phyloP scores from a whole-genome alignment of 35 echinoderm and acorn worm species.

The Hemicentrotus pulcherrimus region DNA sequence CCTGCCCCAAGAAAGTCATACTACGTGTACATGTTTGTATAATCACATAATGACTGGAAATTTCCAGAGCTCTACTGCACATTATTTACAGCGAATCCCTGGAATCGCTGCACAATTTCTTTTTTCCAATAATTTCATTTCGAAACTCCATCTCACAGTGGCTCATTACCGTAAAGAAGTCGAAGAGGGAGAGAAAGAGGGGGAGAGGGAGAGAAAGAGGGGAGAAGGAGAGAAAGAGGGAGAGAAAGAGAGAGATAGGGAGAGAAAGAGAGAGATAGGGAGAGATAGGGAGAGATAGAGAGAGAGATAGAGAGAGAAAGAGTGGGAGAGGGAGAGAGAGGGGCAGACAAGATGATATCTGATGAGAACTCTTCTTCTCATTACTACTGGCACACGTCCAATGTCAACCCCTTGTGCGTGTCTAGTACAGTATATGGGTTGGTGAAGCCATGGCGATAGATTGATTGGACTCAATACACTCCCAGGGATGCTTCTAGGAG shows the following conservation, averaged over 20 bases:
- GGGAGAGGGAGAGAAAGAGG: background rate
- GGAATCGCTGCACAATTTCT: background rate
- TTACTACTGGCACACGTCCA: background rate
- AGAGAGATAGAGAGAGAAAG: background rate
- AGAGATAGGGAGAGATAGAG: background rate
- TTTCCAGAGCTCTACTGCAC: background rate
- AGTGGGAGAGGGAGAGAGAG: background rate
- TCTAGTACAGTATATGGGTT: background rate
- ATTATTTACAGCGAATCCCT: background rate
- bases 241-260: background rate
- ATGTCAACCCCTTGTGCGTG: background rate
- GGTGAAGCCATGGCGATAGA: constrained; percentile 28
- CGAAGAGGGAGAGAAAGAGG: background rate
- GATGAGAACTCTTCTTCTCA: background rate
- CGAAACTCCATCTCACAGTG: background rate
- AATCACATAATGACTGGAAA: background rate
- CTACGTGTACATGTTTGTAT: background rate
- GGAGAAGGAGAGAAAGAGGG: background rate
- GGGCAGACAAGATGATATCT: background rate
- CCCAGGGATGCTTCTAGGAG: background rate
- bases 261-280: background rate
- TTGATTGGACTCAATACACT: constrained; percentile 17
- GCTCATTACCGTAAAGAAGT: background rate
- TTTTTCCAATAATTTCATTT: background rate
- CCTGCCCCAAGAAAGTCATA: background rate